phyloP scores from a whole-genome alignment of 2,113 vertebrate genomes.

The Amia ocellicauda region DNA sequence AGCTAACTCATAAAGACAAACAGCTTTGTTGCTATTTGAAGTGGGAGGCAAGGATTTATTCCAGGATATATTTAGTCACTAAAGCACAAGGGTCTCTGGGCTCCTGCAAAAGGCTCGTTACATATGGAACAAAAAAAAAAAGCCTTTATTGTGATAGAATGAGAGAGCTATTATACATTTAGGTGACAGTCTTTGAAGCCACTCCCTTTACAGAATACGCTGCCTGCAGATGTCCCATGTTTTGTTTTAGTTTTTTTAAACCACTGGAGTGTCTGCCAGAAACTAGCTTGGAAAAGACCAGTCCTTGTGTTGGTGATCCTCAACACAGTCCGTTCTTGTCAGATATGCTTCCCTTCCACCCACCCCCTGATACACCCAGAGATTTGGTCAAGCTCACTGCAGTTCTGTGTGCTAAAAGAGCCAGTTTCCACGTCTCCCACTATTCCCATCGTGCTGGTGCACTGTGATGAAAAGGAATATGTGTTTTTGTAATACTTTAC shows the following conservation, averaged over 20 bases:
- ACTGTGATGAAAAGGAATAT: not conserved
- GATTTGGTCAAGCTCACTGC: not conserved
- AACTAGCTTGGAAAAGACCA: not conserved
- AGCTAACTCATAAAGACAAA: not conserved
- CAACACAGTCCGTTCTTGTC: not conserved
- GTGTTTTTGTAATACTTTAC: not conserved
- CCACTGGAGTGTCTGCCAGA: not conserved
- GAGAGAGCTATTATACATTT: not conserved
- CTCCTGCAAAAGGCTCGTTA: not conserved
- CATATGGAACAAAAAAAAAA: not conserved
- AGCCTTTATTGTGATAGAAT: not conserved
- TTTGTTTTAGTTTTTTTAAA: no score
- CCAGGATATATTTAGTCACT: slow-evolving; percentile 2
- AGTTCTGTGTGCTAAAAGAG: not conserved
- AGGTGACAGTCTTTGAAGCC: not conserved
- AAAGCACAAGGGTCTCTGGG: not conserved
- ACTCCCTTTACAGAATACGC: not conserved
- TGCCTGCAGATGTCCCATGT: no score
- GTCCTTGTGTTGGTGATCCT: not conserved
- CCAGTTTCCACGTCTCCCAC: not conserved
- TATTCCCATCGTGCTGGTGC: not conserved
- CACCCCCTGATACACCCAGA: not conserved
- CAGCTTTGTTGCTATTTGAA: slow-evolving; percentile 2
- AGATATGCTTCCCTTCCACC: not conserved
- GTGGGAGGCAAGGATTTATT: not conserved